Evolutionary conservation across 2,888 invertebrate genomes (phyloP).

Genomic region (Drosophila gaucha): DNA sequence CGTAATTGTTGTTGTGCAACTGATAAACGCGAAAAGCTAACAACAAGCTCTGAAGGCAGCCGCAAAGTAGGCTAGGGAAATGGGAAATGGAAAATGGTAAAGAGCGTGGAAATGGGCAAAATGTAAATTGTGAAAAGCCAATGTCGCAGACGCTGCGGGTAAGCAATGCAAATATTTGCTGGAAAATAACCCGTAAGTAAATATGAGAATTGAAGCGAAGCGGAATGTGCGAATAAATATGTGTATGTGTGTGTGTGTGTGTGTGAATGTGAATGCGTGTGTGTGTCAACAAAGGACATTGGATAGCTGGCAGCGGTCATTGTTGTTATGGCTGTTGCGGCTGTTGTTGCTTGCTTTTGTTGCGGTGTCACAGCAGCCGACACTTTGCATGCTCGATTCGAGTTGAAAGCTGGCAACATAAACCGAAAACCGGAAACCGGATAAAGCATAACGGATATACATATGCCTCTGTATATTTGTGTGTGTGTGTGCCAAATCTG

Average conservation of each 20-base stretch:
- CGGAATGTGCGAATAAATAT: constrained; percentile 1
- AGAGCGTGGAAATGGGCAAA: constrained; percentile 5
- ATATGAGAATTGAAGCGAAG: constrained; percentile 57
- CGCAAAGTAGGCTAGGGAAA: constrained; percentile 26
- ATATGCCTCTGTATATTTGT: background rate
- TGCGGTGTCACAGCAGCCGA: constrained; percentile 43
- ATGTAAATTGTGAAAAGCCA: constrained; percentile 48
- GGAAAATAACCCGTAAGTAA: constrained; percentile 65
- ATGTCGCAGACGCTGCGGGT: constrained; percentile 41
- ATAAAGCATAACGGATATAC: constrained; percentile 45
- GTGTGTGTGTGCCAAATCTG: background rate
- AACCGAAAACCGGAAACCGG: constrained; percentile 40
- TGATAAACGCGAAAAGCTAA: constrained; percentile 24
- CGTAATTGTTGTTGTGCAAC: constrained; percentile 28
- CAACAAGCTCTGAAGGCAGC: constrained; percentile 5
- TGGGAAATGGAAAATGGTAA: background rate
- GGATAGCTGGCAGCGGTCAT: constrained; percentile 38
- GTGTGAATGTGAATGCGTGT: constrained; percentile 12
- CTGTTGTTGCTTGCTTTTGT: constrained; percentile 16
- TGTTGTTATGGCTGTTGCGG: constrained; percentile 30
- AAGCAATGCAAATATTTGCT: constrained; percentile 65
- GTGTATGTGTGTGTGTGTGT: background rate
- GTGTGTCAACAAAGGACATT: constrained; percentile 38
- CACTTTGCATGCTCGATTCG: constrained; percentile 42
- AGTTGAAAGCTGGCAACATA: constrained; percentile 1